Conservation (phyloP, 2,113 vertebrate species). For the Pelusios castaneus region DNA sequence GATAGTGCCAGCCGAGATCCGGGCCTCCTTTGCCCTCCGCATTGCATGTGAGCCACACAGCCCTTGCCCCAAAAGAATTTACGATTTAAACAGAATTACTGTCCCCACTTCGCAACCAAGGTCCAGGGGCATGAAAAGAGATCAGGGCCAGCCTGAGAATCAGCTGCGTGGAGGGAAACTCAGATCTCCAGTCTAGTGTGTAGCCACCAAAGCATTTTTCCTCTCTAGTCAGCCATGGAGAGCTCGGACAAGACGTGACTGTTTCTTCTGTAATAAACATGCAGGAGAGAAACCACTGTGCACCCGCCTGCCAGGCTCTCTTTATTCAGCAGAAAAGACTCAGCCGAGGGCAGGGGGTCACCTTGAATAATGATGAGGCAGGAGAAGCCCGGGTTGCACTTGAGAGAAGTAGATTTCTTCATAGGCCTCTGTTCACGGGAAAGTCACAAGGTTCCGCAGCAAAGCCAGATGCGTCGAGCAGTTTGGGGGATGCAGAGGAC, state of each 20-base stretch:
- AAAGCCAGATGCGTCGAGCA: neutral
- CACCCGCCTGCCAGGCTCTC: neutral
- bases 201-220: rapidly evolving
- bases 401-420: neutral
- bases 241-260: neutral
- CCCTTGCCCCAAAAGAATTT: neutral
- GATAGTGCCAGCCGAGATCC: neutral
- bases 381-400: neutral
- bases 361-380: neutral
- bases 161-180: rapidly evolving
- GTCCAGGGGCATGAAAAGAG: neutral
- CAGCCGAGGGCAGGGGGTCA: neutral
- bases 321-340: neutral
- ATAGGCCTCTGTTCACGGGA: neutral
- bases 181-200: neutral
- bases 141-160: neutral
- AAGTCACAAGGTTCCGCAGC: neutral
- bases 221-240: rapidly evolving
- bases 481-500: neutral
- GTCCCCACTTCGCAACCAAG: neutral
- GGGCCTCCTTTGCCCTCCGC: neutral
- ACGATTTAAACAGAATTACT: neutral
- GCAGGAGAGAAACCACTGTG: neutral
- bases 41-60: neutral
- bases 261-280: neutral